Evolutionary conservation across 2,797 vertebrate genomes (phyloP), one percentile per base, ranked within the genome.

Genomic region (Tenualosa ilisha): DNA sequence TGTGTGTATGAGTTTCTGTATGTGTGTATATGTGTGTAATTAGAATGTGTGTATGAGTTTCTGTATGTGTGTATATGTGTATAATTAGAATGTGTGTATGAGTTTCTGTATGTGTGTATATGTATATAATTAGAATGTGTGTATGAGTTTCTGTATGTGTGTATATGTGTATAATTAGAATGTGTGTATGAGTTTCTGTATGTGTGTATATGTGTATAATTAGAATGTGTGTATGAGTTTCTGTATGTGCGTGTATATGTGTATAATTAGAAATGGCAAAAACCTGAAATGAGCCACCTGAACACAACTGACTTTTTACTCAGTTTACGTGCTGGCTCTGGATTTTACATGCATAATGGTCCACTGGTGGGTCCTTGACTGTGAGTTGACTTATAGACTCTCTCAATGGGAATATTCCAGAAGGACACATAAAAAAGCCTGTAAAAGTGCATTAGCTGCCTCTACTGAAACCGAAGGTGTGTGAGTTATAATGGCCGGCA

Each of bases 361-460:
- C 7, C 72, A 46, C 72, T 46, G 40, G 72, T 79, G 72, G 40
- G 72, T 37, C 37, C 72, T 79, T 79, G 72, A 43, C 37, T 79
- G 72, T 46, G 72, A 79, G 37, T 46, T 79, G 72, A 79, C 72
- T 79, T 79, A 79, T 22, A 20, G 72, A 43, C 72, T 46, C 72
- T 43, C 40, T 15, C 40, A 17, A 79, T 79, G 72, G 20, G 72
- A 79, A 79, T 46, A 79, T 79, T 43, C 72, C 72, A 5, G 72
- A 46, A 79, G 72, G 72, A 79, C 15, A 46, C 72, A 79, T 79
- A 79, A 79, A 79, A 63, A 40, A 43, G 40, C 37, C 72, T 46
- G 37, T 79, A 79, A 79, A 79, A 79, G 72, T 46, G 72, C 72
- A 79, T 79, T 79, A 79, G 72, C 72, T 7, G 72, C 72, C 43